Evolutionary conservation across 2,113 vertebrate genomes (phyloP), one percentile per base, ranked within the genome.

Genomic region (Seriola quinqueradiata): DNA sequence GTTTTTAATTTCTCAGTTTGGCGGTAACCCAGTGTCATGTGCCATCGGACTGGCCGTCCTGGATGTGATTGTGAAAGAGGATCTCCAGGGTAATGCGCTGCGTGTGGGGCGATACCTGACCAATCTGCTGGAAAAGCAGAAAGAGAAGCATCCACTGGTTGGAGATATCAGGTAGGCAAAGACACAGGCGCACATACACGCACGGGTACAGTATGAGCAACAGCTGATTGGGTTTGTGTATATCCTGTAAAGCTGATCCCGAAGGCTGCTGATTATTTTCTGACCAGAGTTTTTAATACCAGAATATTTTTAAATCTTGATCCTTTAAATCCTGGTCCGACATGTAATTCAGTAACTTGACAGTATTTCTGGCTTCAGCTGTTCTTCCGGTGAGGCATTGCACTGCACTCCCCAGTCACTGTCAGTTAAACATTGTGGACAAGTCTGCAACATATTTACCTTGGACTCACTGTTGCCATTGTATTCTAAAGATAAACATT

Each of bases 11-110:
- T 81, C 77, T 72, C 86, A 99, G 98, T 99, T 98, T 93, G 98
- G 97, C 70, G 98, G 98, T 55, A 99, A 99, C 81, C 97, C 98
- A 1, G 98, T 99, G 63, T 99, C 98, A 5, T 99, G 98, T 85
- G 97, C 98, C 80, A 95, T 99, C 83, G 97, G 97, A 1, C 81
- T 99, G 91, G 97, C 98, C 1, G 97, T 99, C 34, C 92, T 99
- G 8, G 96, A 98, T 1, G 79, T 99, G 83, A 98, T 99, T 82
- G 95, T 95, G 90, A 96, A 96, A 77, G 97, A 99, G 92, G 96
- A 97, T 91, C 97, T 99, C 48, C 96, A 95, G 93, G 95, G 94
- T 32, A 97, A 99, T 77, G 98, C 98, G 0, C 83, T 92, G 28
- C 91, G 42, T 17, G 97, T 99, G 59, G 98, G 98, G 34, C 91